These are phyloP conservation scores for Popillia japonica DNA, from an alignment of 1,140 invertebrate genomes.

Conservation along the genomic window DNA sequence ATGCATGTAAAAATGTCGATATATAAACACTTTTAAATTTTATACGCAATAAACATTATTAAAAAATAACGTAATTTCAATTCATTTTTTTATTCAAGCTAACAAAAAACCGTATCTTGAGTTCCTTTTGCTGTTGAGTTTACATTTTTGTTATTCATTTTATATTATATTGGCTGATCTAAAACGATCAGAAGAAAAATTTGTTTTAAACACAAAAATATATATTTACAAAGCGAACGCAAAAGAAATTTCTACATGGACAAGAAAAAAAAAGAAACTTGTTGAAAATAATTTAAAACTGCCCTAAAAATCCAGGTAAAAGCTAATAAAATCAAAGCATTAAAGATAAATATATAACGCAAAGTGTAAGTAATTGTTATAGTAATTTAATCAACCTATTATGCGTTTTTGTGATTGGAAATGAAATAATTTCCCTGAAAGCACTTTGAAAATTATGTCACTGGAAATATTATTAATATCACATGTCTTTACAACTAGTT, in stretches of 20 bases:
- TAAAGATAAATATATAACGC: neutral
- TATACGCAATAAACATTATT: slow-evolving; percentile 38
- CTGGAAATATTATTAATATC: slow-evolving; percentile 38
- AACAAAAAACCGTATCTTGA: slow-evolving; percentile 20
- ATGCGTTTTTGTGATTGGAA: neutral
- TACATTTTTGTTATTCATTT: slow-evolving; percentile 5
- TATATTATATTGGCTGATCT: slow-evolving; percentile 30
- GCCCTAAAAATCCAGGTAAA: slow-evolving; percentile 9
- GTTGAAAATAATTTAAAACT: slow-evolving; percentile 19
- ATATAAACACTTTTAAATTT: slow-evolving; percentile 43
- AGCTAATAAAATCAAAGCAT: slow-evolving; percentile 14
- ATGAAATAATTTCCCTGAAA: slow-evolving; percentile 33
- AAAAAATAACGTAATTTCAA: slow-evolving; percentile 35
- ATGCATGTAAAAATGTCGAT: slow-evolving; percentile 43
- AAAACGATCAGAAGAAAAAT: slow-evolving; percentile 41
- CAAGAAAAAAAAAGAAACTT: slow-evolving; percentile 11
- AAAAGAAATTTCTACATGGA: slow-evolving; percentile 14
- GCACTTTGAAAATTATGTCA: slow-evolving; percentile 31
- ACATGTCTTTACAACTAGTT: slow-evolving; percentile 36
- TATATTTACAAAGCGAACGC: slow-evolving; percentile 26
- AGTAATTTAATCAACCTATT: neutral
- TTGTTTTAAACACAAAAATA: slow-evolving; percentile 42
- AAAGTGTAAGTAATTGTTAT: neutral
- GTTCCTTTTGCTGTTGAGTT: slow-evolving; percentile 18
- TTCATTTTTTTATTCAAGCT: slow-evolving; percentile 29